Conservation (phyloP, 2,113 vertebrate genomes). For the Passer montanus region DNA sequence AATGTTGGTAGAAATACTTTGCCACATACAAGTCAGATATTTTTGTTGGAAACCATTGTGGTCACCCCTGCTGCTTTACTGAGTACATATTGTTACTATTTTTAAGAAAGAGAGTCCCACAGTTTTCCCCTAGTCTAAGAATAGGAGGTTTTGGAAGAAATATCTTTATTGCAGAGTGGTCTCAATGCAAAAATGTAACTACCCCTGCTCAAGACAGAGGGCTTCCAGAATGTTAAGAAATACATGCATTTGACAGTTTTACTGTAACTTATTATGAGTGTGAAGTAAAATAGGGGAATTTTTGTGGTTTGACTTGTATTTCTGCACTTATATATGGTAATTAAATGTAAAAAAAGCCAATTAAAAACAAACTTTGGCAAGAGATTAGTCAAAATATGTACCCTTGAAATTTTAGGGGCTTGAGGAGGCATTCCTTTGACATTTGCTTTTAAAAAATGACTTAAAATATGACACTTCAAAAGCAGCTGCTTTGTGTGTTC, state of each 20-base stretch:
- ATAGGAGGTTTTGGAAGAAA: not conserved
- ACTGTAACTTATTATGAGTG: not conserved
- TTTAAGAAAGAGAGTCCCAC: not conserved
- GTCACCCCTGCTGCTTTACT: slow-evolving; percentile 22
- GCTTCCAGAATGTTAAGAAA: not conserved
- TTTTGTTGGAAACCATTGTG: not conserved
- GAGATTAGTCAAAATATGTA: slow-evolving; percentile 36
- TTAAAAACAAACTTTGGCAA: slow-evolving; percentile 57
- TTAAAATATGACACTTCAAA: slow-evolving; percentile 49
- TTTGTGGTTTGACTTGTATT: slow-evolving; percentile 46
- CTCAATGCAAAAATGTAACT: not conserved
- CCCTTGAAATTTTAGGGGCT: not conserved
- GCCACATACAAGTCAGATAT: not conserved
- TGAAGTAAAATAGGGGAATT: slow-evolving; percentile 5
- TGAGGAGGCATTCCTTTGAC: slow-evolving; percentile 7
- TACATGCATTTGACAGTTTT: not conserved
- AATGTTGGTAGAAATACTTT: not conserved
- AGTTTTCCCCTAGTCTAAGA: slow-evolving; percentile 15
- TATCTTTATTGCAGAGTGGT: not conserved
- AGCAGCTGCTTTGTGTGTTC: not conserved
- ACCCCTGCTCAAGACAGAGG: not conserved
- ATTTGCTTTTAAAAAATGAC: not conserved
- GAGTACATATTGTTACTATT: slow-evolving; percentile 24
- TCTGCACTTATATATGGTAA: slow-evolving; percentile 22
- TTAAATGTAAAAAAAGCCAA: slow-evolving; percentile 38